Base-by-base conservation (phyloP, 2,113 vertebrate genomes). In the Brachyistius frenatus region DNA sequence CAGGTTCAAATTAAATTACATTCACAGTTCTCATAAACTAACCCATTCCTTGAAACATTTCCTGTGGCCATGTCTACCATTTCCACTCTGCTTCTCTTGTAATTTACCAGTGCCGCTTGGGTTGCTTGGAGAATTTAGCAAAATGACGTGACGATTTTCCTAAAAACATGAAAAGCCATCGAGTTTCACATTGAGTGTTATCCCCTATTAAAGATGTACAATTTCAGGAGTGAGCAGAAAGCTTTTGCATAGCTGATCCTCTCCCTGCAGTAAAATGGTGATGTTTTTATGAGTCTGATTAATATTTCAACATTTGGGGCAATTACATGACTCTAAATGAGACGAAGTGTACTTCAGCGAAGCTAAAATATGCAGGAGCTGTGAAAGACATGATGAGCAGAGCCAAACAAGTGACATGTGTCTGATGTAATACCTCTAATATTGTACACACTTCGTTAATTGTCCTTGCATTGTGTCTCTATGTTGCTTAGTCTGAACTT, bases 301-400 rank as follows among this genome's bases (percentile, higher is more conserved):
- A 93, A 93, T 93, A 92, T 93, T 93, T 93, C 65, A 94, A 90
- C 84, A 90, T 88, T 90, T 80, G 80, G 68, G 80, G 82, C 88
- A 90, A 91, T 91, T 93, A 89, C 86, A 89, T 87, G 73, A 76
- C 55, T 91, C 84, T 85, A 89, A 91, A 93, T 91, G 83, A 91
- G 86, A 77, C 9, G 46, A 77, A 83, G 71, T 56, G 15, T 80
- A 85, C 81, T 90, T 81, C 66, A 68, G 57, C 66, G 52, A 16
- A 76, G 78, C 61, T 90, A 52, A 87, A 88, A 86, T 83, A 92
- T 91, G 88, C 84, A 91, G 66, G 44, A 88, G 78, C 69, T 61
- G 37, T 69, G 85, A 84, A 89, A 90, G 81, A 86, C 78, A 80
- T 81, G 71, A 82, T 67, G 83, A 83, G 81, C 49, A 50, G 31